Evolutionary conservation across 2,888 invertebrate species (phyloP).

Genomic region (Neoascia interrupta): DNA sequence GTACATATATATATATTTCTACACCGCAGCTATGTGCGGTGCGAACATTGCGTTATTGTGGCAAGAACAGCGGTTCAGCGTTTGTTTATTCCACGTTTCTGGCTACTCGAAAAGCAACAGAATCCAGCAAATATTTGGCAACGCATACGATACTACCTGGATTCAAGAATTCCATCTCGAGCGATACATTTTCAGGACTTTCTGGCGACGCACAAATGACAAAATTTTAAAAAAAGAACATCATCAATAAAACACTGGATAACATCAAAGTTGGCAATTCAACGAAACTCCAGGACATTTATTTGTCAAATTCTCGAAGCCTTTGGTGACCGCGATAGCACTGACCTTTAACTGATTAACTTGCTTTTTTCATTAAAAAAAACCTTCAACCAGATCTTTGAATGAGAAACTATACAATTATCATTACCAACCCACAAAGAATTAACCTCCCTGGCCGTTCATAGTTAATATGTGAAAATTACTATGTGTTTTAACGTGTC

Average conservation of each 20-base stretch:
- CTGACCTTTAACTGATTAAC: too few relatives aligned
- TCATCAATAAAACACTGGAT: slow-evolving; percentile 71
- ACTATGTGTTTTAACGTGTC: too few relatives aligned
- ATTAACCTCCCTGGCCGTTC: neutral
- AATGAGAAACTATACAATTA: too few relatives aligned
- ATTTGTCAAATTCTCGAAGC: slow-evolving; percentile 77
- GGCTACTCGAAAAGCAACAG: slow-evolving; percentile 82
- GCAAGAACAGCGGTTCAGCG: slow-evolving; percentile 84
- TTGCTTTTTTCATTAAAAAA: too few relatives aligned
- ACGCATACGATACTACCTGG: slow-evolving; percentile 75
- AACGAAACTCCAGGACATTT: slow-evolving; percentile 75
- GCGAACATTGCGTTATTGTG: slow-evolving; percentile 84
- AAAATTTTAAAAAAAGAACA: slow-evolving; percentile 74
- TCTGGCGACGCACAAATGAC: slow-evolving; percentile 75
- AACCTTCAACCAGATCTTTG: too few relatives aligned
- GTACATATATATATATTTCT: too few relatives aligned
- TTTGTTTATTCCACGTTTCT: slow-evolving; percentile 85
- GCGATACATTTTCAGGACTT: slow-evolving; percentile 75
- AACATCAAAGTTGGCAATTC: slow-evolving; percentile 67
- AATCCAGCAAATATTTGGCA: slow-evolving; percentile 79
- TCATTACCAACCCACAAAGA: too few relatives aligned
- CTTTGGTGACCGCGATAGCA: slow-evolving; percentile 56
- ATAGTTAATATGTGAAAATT: too few relatives aligned
- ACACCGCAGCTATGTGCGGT: slow-evolving; percentile 52
- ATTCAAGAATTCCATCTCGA: slow-evolving; percentile 76